These are phyloP conservation scores for Stegana nigrithorax DNA, from an alignment of 2,888 invertebrate genomes.

Conservation along the genomic window DNA sequence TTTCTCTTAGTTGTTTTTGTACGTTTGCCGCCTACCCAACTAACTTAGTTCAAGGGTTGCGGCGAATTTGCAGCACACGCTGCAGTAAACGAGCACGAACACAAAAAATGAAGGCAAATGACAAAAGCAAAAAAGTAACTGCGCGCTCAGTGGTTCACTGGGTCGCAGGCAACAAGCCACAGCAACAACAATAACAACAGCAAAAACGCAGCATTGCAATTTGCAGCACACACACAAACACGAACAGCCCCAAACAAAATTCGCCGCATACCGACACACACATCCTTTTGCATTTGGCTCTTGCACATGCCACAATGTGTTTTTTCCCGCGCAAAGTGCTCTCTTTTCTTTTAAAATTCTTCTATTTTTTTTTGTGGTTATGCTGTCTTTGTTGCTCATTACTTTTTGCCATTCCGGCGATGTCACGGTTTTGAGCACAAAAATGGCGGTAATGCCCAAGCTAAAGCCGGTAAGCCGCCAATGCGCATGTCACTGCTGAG, in stretches of 20 bases:
- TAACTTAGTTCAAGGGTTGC: conserved; percentile 60
- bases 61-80: conserved; percentile 42
- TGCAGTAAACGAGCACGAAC: conserved; percentile 26
- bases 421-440: conserved; percentile 21
- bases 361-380: no score
- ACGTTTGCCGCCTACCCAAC: no score
- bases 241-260: no score
- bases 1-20: no score
- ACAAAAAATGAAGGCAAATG: conserved; percentile 8
- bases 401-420: conserved; percentile 16
- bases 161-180: conserved; percentile 45
- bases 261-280: not conserved
- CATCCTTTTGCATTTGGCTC: not conserved
- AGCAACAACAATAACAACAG: conserved; percentile 20
- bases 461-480: not conserved
- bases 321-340: conserved; percentile 52
- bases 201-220: conserved; percentile 6
- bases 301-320: conserved; percentile 29
- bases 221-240: no score
- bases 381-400: no score
- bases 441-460: conserved; percentile 15
- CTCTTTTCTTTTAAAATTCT: conserved; percentile 34
- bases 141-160: conserved; percentile 50
- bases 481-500: conserved; percentile 33
- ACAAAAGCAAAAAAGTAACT: conserved; percentile 1